These are phyloP conservation scores for Leguminivora glycinivorella DNA, from an alignment of 1,140 invertebrate species.

Conservation along the genomic window DNA sequence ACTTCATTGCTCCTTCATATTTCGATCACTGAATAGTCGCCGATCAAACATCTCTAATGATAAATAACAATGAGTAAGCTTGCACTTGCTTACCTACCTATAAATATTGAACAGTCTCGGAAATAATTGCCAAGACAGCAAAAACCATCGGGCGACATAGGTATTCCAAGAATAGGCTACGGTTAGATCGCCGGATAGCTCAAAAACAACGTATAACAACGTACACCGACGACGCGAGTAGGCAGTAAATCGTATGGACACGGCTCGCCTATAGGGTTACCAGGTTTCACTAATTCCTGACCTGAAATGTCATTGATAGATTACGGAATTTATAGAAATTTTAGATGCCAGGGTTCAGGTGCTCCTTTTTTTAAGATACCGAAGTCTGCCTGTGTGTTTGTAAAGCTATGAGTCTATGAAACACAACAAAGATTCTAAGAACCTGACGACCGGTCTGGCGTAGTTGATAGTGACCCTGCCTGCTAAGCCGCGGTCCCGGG, in stretches of 20 bases:
- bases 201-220: constrained; percentile 19
- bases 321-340: too few species aligned
- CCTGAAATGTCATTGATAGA: not conserved
- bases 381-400: too few species aligned
- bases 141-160: not conserved
- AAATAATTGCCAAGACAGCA: constrained; percentile 16
- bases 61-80: not conserved
- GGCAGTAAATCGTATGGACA: constrained; percentile 19
- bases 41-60: too few species aligned
- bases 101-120: constrained; percentile 16
- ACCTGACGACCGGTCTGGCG: too few species aligned
- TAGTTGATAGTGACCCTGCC: too few species aligned
- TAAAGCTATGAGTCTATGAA: too few species aligned
- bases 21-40: too few species aligned
- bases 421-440: too few species aligned
- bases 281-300: not conserved
- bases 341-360: too few species aligned
- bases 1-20: too few species aligned
- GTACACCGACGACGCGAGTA: constrained; percentile 15
- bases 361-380: too few species aligned
- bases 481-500: too few species aligned
- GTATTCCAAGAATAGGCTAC: constrained; percentile 19
- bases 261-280: not conserved
- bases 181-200: constrained; percentile 22
- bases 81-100: not conserved